phyloP scores from a whole-genome alignment of 2,888 invertebrate species.

The Meganola albula region DNA sequence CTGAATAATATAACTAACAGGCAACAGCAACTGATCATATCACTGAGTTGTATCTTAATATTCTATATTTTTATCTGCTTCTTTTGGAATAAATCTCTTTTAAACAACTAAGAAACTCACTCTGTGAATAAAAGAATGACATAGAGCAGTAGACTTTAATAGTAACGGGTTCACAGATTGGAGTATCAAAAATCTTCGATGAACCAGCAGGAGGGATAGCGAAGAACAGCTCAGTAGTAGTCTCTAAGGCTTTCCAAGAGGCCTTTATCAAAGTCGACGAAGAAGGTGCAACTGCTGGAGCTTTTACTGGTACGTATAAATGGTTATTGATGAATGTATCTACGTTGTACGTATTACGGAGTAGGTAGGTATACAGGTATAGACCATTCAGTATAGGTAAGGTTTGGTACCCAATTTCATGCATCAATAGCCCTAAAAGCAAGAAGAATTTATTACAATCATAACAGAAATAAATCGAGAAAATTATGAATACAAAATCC shows the following conservation, averaged over 20 bases:
- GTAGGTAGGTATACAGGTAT: too few relatives aligned
- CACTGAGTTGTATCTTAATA: not conserved
- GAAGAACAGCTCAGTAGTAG: conserved; percentile 47
- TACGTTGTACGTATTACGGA: too few relatives aligned
- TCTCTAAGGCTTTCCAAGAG: conserved; percentile 83
- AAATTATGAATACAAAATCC: too few relatives aligned
- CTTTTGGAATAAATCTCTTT: not conserved
- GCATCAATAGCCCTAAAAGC: too few relatives aligned
- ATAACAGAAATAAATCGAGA: too few relatives aligned
- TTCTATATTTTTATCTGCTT: not conserved
- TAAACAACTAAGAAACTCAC: not conserved
- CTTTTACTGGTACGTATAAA: conserved; percentile 81
- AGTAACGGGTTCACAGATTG: conserved; percentile 39
- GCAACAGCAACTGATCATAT: not conserved
- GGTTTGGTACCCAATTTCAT: too few relatives aligned
- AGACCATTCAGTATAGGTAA: too few relatives aligned
- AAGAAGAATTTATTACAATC: too few relatives aligned
- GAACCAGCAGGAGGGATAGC: conserved; percentile 39
- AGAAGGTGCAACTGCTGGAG: conserved; percentile 88
- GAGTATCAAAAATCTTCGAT: conserved; percentile 38
- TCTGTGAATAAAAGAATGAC: not conserved
- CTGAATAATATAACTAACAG: not conserved
- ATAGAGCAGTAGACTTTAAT: not conserved
- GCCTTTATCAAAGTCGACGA: conserved; percentile 89
- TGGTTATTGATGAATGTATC: too few relatives aligned